Evolutionary conservation across 2,797 vertebrate genomes (phyloP), one percentile per base, ranked within the genome.

Genomic region (Xyrichtys novacula): DNA sequence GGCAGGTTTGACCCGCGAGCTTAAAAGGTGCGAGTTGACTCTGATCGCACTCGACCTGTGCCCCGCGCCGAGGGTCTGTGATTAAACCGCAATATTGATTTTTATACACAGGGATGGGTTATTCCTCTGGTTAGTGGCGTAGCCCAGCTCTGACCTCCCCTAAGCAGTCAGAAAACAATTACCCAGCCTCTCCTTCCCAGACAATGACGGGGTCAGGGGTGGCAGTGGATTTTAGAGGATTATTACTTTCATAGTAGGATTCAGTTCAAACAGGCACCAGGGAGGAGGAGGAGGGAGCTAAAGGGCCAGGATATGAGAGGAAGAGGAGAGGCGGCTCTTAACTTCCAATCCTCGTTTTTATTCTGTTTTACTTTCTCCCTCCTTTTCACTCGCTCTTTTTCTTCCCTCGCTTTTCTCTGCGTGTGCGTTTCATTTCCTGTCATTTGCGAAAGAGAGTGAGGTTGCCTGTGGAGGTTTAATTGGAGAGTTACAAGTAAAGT

Each of bases 91-190:
- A 72, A 65, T 71, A 89, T 88, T 80, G 85, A 87, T 85, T 80
- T 79, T 72, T 52, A 29, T 29, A 62, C 54, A 67, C 36, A 0
- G 46, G 52, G 66, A 68, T n/a, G 74, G 75, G 69, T 71, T 67
- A 65, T 80, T 71, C 75, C 42, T 29, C 19, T 28, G 71, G 71
- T 63, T 50, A 40, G 78, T 6, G 36, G 31, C 22, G 5, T 4
- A 59, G 79, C 67, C 59, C 0, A 4, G 50, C 48, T 67, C 58
- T 76, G 83, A 86, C 81, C 78, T 81, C 69, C 12, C 66, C 72
- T 76, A 77, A 81, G 78, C 78, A 76, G 82, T 76, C 81, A 73
- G 71, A 88, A 91, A 89, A 89, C 82, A 88, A 88, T 85, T 80
- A 86, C 78, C 49, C 54, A 64, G 68, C 66, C 6, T 78, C 81